phyloP scores from a whole-genome alignment of 2,113 vertebrate genomes.

The Myiagra hebetior region DNA sequence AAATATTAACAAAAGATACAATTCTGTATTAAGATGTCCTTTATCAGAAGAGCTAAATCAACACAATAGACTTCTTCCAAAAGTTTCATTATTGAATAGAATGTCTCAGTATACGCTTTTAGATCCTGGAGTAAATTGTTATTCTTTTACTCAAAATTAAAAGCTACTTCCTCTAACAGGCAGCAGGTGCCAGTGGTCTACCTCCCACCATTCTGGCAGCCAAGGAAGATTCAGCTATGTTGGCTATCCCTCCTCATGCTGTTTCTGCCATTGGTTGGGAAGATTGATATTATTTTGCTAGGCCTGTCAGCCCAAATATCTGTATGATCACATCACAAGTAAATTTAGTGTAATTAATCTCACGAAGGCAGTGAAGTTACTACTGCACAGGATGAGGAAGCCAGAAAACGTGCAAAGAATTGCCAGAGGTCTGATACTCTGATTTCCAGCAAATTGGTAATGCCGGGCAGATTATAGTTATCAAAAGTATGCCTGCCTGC shows the following conservation, averaged over 20 bases:
- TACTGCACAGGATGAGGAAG: not conserved
- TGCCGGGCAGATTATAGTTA: not conserved
- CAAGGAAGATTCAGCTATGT: not conserved
- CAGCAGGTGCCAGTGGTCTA: not conserved
- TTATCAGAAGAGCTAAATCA: not conserved
- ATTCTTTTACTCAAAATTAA: not conserved
- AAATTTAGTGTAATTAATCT: slow-evolving; percentile 11
- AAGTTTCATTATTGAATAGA: slow-evolving; percentile 16
- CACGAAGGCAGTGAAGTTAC: not conserved
- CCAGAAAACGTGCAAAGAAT: not conserved
- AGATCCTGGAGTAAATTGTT: not conserved
- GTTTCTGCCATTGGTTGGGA: not conserved
- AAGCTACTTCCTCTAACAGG: not conserved
- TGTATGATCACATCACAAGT: not conserved
- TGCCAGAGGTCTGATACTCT: not conserved
- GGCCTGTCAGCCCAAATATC: not conserved
- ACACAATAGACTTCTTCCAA: not conserved
- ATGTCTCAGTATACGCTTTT: not conserved
- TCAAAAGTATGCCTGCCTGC: not conserved
- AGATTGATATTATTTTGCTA: not conserved
- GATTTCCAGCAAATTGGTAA: not conserved
- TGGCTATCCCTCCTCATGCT: not conserved
- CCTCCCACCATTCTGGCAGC: not conserved
- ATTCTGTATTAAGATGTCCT: not conserved
- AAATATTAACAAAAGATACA: slow-evolving; percentile 44